Base-by-base conservation (phyloP, 2,113 vertebrate genomes). In the Brachyhypopomus occidentalis region DNA sequence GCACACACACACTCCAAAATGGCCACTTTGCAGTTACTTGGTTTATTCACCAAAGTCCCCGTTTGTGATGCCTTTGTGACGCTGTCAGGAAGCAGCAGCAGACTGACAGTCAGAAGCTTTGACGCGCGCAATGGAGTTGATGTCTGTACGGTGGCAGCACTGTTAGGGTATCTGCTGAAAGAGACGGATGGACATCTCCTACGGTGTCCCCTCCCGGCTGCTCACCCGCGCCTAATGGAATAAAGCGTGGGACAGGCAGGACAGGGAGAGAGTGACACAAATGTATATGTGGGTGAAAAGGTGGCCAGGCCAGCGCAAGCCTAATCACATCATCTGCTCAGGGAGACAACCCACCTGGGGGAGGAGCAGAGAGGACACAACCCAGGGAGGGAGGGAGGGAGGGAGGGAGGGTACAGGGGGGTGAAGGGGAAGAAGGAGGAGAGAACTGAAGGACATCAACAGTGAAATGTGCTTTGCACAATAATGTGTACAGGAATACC, bases 281-380 rank as follows among this genome's bases (percentile, higher is more conserved):
- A 86, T 82, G 82, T 82, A 79, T 84, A 79, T 79, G 80, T 75
- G 80, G 82, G 85, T 86, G 79, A 86, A 84, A 80, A 84, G 85
- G 82, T 84, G 77, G 64, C 67, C 66, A 82, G 84, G 83, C 79
- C 85, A 84, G 52, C 70, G 81, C 63, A 62, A 75, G 71, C 52
- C 58, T 84, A 84, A 86, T 86, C 85, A 73, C 72, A 86, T 84
- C 81, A 85, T 82, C 84, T 85, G 84, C 77, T 70, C 71, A 64
- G 67, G 80, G 48, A 84, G 76, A 82, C 72, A 52, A 38, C 80
- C 75, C 83, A 83, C 79, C 81, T 84, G 78, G 64, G 66, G 78
- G 25, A 83, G 75, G 81, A 80, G 72, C 69, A 63, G 38, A 72
- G 71, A 79, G 78, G 79, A 81, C 85, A 77, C 59, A 59, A 59